phyloP scores from a whole-genome alignment of 2,113 vertebrate species.

The Ovis canadensis region DNA sequence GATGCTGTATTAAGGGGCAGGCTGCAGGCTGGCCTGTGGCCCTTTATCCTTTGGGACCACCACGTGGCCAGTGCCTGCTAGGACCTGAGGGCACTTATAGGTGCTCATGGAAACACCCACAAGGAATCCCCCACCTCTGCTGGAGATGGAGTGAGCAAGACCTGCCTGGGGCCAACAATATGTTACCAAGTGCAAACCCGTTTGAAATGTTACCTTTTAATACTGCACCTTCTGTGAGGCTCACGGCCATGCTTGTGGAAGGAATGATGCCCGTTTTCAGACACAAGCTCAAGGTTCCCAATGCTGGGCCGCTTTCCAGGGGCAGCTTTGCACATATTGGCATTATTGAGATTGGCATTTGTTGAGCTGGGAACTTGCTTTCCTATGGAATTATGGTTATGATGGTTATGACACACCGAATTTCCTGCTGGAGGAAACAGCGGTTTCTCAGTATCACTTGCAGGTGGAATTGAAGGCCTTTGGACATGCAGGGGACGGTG shows the following conservation, averaged over 20 bases:
- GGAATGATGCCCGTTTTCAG: conserved; percentile 86
- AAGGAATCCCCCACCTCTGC: neutral
- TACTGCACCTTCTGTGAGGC: conserved; percentile 85
- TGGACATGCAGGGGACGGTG: conserved; percentile 97
- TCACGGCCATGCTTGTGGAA: conserved; percentile 85
- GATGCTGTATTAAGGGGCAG: neutral
- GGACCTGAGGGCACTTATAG: neutral
- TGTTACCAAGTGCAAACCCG: neutral
- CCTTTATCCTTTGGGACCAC: neutral
- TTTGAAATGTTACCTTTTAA: conserved; percentile 88
- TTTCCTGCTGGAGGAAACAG: conserved; percentile 89
- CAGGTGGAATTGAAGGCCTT: conserved; percentile 90
- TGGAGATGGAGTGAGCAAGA: neutral
- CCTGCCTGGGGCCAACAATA: neutral
- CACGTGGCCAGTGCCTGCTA: too few species aligned
- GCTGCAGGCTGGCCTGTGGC: neutral
- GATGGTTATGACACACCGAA: conserved; percentile 91
- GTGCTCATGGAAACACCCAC: neutral
- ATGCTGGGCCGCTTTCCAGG: conserved; percentile 86
- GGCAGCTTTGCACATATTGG: conserved; percentile 92
- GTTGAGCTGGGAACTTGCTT: conserved; percentile 95
- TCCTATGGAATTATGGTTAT: conserved; percentile 89
- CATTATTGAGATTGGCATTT: conserved; percentile 99
- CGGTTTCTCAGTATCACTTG: conserved; percentile 89
- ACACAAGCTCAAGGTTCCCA: conserved; percentile 86